Conservation (phyloP, 2,888 invertebrate species). For the Diaphora mendica region DNA sequence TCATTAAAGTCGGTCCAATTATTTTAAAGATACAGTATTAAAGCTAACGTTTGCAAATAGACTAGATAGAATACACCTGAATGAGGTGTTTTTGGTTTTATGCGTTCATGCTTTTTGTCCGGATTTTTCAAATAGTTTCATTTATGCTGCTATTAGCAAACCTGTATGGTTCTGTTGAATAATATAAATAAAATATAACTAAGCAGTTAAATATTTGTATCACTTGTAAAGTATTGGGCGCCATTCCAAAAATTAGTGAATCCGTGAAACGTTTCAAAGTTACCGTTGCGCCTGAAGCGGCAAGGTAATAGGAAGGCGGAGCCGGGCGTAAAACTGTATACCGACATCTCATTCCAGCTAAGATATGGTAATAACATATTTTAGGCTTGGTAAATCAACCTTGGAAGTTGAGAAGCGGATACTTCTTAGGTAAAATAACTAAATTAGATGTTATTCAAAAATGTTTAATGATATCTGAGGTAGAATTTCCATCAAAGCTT, state of each 20-base stretch:
- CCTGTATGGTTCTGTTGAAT: no score
- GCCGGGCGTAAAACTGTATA: slow-evolving; percentile 68
- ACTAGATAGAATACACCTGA: no score
- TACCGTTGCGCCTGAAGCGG: slow-evolving; percentile 67
- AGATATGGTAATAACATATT: slow-evolving; percentile 82
- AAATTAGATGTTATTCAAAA: not conserved
- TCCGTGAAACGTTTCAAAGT: slow-evolving; percentile 51
- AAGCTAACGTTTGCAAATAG: no score
- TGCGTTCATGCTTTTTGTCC: no score
- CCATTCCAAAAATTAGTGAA: slow-evolving; percentile 14
- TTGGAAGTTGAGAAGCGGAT: slow-evolving; percentile 12
- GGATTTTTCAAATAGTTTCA: no score
- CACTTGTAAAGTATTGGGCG: not conserved
- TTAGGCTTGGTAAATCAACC: slow-evolving; percentile 42
- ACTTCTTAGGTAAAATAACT: not conserved
- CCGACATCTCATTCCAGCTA: slow-evolving; percentile 74
- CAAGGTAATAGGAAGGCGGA: slow-evolving; percentile 81
- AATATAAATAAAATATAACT: no score
- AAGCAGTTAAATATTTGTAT: not conserved
- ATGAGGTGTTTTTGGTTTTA: no score
- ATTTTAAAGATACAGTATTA: no score
- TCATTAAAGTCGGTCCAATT: no score
- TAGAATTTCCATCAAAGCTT: no score
- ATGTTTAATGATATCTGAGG: no score
- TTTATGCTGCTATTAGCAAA: no score